Conservation (phyloP, 2,797 vertebrate genomes). For the Hafferia zeledoni region DNA sequence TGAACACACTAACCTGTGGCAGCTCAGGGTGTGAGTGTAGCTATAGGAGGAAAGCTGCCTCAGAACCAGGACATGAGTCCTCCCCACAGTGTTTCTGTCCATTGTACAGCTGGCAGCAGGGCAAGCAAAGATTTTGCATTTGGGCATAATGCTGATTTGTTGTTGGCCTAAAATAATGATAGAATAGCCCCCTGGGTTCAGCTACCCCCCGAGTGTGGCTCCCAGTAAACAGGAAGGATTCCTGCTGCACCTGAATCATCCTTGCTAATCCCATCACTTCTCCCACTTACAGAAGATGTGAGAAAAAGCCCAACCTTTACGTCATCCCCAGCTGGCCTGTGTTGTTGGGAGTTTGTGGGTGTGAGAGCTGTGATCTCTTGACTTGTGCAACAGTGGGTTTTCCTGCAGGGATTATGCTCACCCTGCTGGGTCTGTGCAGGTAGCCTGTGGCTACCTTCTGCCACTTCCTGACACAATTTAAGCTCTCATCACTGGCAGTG, state of each 20-base stretch:
- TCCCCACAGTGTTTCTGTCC: rapidly evolving
- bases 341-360: rapidly evolving
- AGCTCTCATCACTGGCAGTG: not conserved
- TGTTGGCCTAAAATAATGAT: not conserved
- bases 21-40: not conserved
- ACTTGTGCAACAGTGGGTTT: not conserved
- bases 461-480: not conserved
- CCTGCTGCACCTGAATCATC: not conserved
- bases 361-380: not conserved
- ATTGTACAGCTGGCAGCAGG: not conserved
- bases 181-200: not conserved
- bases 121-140: not conserved
- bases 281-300: not conserved
- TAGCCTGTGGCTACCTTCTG: not conserved
- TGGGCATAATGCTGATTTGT: not conserved
- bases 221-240: not conserved
- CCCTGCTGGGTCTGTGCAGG: not conserved
- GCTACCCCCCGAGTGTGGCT: rapidly evolving
- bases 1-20: rapidly evolving
- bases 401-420: not conserved
- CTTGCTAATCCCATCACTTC: not conserved
- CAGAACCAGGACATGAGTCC: rapidly evolving
- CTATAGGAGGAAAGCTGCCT: not conserved
- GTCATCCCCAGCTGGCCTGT: rapidly evolving
- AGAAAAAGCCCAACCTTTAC: not conserved